Evolutionary conservation across 2,113 vertebrate genomes (phyloP), one percentile per base, ranked within the genome.

Genomic region (Scomber colias): DNA sequence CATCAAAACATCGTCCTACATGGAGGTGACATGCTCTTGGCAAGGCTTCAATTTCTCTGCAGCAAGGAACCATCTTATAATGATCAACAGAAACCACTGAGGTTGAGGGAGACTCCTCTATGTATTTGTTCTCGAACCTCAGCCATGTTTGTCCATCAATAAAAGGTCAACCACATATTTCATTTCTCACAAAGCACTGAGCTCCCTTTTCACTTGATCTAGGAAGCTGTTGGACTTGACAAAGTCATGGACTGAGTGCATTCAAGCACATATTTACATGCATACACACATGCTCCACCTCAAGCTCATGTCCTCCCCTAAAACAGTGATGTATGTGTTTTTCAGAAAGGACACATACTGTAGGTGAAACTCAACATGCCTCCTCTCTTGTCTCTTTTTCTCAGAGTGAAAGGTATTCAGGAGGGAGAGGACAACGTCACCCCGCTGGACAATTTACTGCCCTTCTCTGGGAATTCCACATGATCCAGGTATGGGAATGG

Each of bases 401-500:
- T 84, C 68, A 82, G 81, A 77, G 71, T 72, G 53, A 81, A 90
- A 90, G 90, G 78, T 85, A 87, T 92, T 90, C 88, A 89, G 89
- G 89, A 92, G 89, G 89, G 86, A 90, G 87, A 86, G 71, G 88
- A 91, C 86, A 71, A 79, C 49, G 71, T 85, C 78, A 77, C 87
- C 89, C 91, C 46, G 24, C n/a, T 45, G 86, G 89, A 95, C 92
- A 89, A 96, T 97, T 97, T 97, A 97, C 95, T 95, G 95, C 95
- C 48, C 44, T 77, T 84, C 93, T 79, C 96, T 91, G 95, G 95
- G 95, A 97, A 97, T 96, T 96, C 95, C 93, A 94, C 13, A 84
- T 92, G 91, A 92, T 92, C 92, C 93, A 94, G 95, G 92, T 92
- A 93, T 93, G 94, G 93, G 95, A 95, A 94, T 92, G 93, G 80